Base-by-base conservation (phyloP, 2,113 vertebrate species). In the Lampris megalopsis region DNA sequence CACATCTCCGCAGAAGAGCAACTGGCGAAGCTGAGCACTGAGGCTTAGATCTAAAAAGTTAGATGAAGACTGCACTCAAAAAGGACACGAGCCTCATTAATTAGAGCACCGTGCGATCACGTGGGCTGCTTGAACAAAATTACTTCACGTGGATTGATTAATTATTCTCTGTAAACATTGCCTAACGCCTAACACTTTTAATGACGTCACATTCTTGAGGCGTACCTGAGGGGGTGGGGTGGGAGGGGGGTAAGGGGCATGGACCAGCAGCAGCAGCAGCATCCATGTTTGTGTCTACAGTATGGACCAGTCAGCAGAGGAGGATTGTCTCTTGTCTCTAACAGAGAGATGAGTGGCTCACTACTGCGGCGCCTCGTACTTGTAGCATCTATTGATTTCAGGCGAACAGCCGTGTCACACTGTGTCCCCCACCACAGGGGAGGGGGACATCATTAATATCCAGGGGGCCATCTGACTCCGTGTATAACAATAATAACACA, bases 311-410 rank as follows among this genome's bases (percentile, higher is more conserved):
- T 61, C 59, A 61, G 24, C 4, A 10, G 59, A 61, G 38, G 42
- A 42, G 41, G 42, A 38, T 42, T 2, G 41, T 61, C 59, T 61
- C 9, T 24, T 24, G 24, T 24, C 24, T 13, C 38, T 10, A 42
- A 61, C 10, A 13, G 59, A 5, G 40, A 11, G 5, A 10, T 1
- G 42, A 61, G n/a, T 61, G 59, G 42, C 41, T 61, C 40, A 38
- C 6, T 38, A 10, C 24, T 38, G 57, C 9, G 6, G 37, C 36
- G 57, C 36, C 2, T 59, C 9, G 36, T 38, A 4, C 57, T 10
- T 59, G 57, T 59, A 59, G 36, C 9, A 38, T 9, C 52, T 40
- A 59, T 59, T 9, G 57, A 59, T 59, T 59, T 59, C 6, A 59
- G 36, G 3, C 6, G 1, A 9, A 59, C 3, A n/a, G 10, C 50